phyloP scores from a whole-genome alignment of 2,113 vertebrate genomes.

The Climacteris rufus region DNA sequence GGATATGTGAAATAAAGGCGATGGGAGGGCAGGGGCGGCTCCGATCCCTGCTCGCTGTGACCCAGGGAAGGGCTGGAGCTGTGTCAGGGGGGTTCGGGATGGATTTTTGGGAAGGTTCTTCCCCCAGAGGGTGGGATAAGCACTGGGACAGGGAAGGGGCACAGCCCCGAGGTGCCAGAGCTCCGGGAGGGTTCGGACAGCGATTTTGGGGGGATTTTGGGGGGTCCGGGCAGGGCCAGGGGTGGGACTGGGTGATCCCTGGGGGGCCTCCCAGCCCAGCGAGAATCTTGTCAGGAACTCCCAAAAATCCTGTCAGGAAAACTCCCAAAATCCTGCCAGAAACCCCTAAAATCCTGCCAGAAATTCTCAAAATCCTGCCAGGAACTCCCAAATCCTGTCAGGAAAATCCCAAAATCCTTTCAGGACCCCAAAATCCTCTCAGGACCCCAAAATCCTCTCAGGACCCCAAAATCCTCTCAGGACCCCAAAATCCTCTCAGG shows the following conservation, averaged over 20 bases:
- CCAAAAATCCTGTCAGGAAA: accelerated
- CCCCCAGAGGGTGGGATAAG: background rate
- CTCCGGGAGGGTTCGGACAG: background rate
- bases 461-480: too few relatives aligned
- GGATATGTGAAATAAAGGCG: background rate
- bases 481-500: too few relatives aligned
- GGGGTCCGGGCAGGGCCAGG: background rate
- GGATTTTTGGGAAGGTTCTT: background rate
- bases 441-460: accelerated
- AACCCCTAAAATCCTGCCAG: too few relatives aligned
- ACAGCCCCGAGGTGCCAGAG: background rate
- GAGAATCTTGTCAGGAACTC: accelerated
- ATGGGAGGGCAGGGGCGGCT: background rate
- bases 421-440: too few relatives aligned
- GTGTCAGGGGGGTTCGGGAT: background rate
- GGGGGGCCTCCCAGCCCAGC: background rate
- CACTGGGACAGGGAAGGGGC: background rate
- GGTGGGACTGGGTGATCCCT: background rate
- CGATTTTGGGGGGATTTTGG: background rate
- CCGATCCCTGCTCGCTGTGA: background rate
- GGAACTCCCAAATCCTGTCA: too few relatives aligned
- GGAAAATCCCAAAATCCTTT: too few relatives aligned
- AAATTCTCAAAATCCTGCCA: too few relatives aligned
- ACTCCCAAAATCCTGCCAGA: accelerated
- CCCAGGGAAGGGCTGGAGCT: background rate